Evolutionary conservation across 1,140 invertebrate species (phyloP).

Genomic region (Octopus sinensis): DNA sequence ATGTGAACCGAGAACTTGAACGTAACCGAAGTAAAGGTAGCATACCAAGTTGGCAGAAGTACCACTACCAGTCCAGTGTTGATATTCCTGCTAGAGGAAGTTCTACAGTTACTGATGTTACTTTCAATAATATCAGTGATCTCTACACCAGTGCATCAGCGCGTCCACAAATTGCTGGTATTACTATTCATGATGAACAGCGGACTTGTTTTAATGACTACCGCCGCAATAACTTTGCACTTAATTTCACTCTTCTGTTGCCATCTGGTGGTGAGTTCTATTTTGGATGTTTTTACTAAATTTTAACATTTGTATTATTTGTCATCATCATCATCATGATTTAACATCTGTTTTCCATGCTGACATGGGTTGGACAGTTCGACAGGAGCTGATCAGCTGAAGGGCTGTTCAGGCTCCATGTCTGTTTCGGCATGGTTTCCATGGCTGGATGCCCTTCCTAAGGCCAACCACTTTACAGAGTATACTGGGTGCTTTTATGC

Average conservation of each 20-base stretch:
- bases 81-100: not conserved
- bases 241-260: not conserved
- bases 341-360: no score
- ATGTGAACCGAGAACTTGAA: constrained; percentile 3
- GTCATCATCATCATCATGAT: no score
- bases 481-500: no score
- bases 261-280: not conserved
- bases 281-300: not conserved
- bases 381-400: no score
- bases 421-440: no score
- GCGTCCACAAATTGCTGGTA: constrained; percentile 1
- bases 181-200: constrained; percentile 1
- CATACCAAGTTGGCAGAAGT: not conserved
- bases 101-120: not conserved
- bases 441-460: no score
- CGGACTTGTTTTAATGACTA: not conserved
- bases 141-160: not conserved
- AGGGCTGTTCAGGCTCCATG: no score
- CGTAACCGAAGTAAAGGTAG: not conserved
- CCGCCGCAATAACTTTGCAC: not conserved
- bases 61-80: not conserved
- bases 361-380: no score
- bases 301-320: no score
- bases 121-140: not conserved
- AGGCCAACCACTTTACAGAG: no score